These are phyloP conservation scores for Hybos culiciformis DNA, from an alignment of 2,888 invertebrate species.

Conservation along the genomic window DNA sequence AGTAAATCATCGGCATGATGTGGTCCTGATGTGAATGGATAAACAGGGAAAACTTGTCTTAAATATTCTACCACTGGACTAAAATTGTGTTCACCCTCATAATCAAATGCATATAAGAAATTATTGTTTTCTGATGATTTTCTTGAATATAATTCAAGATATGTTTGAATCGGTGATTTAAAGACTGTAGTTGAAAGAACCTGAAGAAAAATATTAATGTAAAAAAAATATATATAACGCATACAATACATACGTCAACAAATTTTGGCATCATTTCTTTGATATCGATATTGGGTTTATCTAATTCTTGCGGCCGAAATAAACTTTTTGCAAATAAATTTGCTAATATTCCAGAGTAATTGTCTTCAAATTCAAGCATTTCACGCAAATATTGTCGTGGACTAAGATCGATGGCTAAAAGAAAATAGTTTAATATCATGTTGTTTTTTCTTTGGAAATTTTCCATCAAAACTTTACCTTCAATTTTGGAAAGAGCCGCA, in stretches of 20 bases:
- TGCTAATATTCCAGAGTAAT: neutral
- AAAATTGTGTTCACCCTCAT: slow-evolving; percentile 34
- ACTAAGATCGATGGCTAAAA: too few relatives aligned
- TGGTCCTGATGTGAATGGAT: slow-evolving; percentile 39
- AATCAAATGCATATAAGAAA: slow-evolving; percentile 40
- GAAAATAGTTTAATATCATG: slow-evolving; percentile 26
- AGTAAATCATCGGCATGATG: slow-evolving; percentile 47
- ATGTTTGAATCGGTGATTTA: slow-evolving; percentile 36
- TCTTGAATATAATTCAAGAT: slow-evolving; percentile 19
- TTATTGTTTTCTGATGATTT: slow-evolving; percentile 21
- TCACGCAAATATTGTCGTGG: neutral
- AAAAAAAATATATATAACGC: neutral
- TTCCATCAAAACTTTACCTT: neutral
- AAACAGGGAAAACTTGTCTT: slow-evolving; percentile 23
- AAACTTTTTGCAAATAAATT: neutral
- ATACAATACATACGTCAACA: slow-evolving; percentile 34
- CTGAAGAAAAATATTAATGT: slow-evolving; percentile 13
- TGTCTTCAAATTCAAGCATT: neutral
- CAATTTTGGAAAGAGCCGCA: slow-evolving; percentile 15
- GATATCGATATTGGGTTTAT: too few relatives aligned
- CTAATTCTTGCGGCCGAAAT: neutral
- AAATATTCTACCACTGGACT: slow-evolving; percentile 33
- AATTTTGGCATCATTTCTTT: slow-evolving; percentile 35
- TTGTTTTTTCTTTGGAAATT: neutral
- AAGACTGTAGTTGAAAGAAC: slow-evolving; percentile 24